phyloP scores from a whole-genome alignment of 2,888 invertebrate genomes.

The Aelia acuminata region DNA sequence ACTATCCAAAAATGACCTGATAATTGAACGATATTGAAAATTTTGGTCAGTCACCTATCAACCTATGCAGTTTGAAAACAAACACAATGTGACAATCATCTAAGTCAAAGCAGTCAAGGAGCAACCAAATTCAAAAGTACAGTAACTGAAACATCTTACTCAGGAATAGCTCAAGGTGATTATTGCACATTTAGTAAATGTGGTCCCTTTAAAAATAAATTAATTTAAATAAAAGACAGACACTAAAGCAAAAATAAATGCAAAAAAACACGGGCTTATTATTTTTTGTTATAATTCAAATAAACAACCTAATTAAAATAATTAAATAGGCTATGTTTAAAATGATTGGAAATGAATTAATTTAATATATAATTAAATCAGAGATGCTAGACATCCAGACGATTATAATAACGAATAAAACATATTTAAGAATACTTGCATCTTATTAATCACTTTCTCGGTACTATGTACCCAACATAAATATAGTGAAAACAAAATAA shows the following conservation, averaged over 20 bases:
- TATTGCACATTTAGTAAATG: constrained; percentile 26
- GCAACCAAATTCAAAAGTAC: neutral
- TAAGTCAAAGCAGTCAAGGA: neutral
- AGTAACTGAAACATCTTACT: neutral
- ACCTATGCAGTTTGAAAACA: neutral
- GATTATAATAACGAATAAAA: neutral
- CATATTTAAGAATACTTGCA: neutral
- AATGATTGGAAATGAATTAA: neutral
- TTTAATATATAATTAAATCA: neutral
- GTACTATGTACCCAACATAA: neutral
- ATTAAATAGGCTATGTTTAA: neutral
- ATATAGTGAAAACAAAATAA: neutral
- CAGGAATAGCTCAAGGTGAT: neutral
- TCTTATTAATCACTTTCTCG: neutral
- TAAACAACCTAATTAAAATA: neutral
- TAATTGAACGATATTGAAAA: neutral
- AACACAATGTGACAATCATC: neutral
- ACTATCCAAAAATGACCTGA: constrained; percentile 9
- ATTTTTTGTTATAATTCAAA: neutral
- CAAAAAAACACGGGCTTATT: neutral
- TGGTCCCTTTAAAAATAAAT: constrained; percentile 39
- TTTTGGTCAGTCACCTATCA: constrained; percentile 37
- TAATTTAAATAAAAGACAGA: neutral
- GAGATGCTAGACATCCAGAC: neutral
- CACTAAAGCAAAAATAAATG: constrained; percentile 25